Evolutionary conservation across 2,888 invertebrate species (phyloP).

Genomic region (Epinotia nisella): DNA sequence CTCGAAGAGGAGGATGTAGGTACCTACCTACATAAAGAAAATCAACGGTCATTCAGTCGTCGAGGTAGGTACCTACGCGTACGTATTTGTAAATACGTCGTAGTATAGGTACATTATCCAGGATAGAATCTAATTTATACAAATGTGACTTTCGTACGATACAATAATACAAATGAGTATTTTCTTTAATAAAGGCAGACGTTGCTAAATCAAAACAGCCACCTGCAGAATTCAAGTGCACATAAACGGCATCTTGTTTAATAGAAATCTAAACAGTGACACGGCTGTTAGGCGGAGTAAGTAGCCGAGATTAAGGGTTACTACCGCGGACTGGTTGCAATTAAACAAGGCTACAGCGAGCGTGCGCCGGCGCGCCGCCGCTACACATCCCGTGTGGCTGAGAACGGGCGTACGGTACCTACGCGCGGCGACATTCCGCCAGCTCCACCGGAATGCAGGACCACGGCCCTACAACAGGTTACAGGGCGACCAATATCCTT

Average conservation of each 20-base stretch:
- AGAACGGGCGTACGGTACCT: constrained; percentile 78
- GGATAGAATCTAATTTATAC: not conserved
- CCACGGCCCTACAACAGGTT: constrained; percentile 79
- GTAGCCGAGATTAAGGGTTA: constrained; percentile 74
- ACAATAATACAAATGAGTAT: not conserved
- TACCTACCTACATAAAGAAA: not conserved
- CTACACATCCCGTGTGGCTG: constrained; percentile 78
- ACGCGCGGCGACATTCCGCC: constrained; percentile 76
- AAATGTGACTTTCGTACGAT: not conserved
- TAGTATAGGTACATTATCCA: not conserved
- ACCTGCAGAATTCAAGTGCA: not conserved
- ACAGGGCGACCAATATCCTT: constrained; percentile 66
- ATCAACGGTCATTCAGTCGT: not conserved
- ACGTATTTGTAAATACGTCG: too few species aligned
- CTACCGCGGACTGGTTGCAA: constrained; percentile 67
- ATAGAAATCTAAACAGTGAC: constrained; percentile 41
- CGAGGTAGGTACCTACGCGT: not conserved
- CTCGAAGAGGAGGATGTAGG: not conserved
- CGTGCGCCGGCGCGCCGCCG: constrained; percentile 63
- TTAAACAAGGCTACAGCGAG: constrained; percentile 72
- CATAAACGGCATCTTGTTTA: constrained; percentile 15
- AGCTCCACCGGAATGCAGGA: constrained; percentile 75
- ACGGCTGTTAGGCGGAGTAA: constrained; percentile 46
- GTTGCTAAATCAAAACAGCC: not conserved
- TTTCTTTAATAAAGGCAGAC: too few species aligned